Conservation (phyloP, 2,113 vertebrate genomes). For the Arizona elegans region DNA sequence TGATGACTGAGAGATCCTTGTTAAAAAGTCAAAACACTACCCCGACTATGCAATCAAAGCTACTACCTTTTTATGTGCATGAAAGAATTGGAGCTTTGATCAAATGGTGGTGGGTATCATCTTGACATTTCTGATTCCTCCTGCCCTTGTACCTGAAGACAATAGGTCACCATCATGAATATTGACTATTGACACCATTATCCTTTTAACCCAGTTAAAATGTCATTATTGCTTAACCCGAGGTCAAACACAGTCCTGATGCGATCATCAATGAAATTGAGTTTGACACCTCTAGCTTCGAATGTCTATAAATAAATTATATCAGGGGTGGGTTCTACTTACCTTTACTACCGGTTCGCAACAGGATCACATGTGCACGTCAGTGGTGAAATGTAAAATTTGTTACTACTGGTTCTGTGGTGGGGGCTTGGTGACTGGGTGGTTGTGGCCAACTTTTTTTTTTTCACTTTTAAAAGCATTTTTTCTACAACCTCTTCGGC, state of each 20-base stretch:
- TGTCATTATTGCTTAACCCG: not conserved
- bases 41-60: not conserved
- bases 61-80: not conserved
- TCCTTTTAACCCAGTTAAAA: not conserved
- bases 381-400: no score
- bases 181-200: not conserved
- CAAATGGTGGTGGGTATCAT: not conserved
- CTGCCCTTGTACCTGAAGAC: not conserved
- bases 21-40: not conserved
- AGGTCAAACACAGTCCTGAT: no score
- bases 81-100: not conserved
- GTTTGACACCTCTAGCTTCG: no score
- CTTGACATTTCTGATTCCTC: not conserved
- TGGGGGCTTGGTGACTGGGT: no score
- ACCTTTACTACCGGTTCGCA: no score
- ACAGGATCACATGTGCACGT: no score
- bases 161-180: not conserved
- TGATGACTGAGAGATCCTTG: not conserved
- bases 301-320: not conserved
- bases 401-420: no score
- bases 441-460: no score
- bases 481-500: no score
- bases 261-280: no score
- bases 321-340: no score
- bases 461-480: no score